Percentiles rank a stretch among this genome's conserved stretches.
phyloP scores from a whole-genome alignment of 92 coral and sea anemone species.

The Anthopleura xanthogrammica region DNA sequence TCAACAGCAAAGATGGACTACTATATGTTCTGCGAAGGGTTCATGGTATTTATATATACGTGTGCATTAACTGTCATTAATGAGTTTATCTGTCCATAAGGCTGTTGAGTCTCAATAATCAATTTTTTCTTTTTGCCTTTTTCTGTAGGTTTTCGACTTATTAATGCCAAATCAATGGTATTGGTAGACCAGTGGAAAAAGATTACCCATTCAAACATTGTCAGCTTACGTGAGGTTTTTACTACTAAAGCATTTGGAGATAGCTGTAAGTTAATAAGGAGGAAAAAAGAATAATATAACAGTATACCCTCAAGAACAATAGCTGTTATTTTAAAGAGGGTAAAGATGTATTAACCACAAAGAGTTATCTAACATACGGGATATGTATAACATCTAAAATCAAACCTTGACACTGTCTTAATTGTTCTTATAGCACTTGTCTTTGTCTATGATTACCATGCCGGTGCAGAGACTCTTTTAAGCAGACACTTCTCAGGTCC shows the following conservation, averaged over 20 bases:
- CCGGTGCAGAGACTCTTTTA: constrained; percentile 92
- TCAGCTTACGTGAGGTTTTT: constrained; percentile 91
- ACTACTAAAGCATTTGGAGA: constrained; percentile 98
- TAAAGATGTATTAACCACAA: too few relatives aligned
- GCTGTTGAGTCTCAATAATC: neutral
- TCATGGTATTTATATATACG: constrained; percentile 62
- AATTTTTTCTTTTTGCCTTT: neutral
- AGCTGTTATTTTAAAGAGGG: too few relatives aligned
- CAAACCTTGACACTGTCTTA: neutral
- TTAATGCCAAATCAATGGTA: constrained; percentile 89
- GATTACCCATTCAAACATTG: constrained; percentile 90
- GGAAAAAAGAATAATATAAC: neutral
- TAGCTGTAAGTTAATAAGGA: constrained; percentile 72
- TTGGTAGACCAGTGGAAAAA: constrained; percentile 98
- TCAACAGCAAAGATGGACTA: constrained; percentile 89
- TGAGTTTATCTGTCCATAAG: neutral
- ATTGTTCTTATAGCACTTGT: constrained; percentile 63
- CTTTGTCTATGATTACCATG: constrained; percentile 94
- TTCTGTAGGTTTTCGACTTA: constrained; percentile 75
- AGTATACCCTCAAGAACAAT: neutral
- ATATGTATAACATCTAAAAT: neutral
- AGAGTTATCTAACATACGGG: too few relatives aligned
- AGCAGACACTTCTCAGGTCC: constrained; percentile 91
- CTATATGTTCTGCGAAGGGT: constrained; percentile 84
- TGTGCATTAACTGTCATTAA: neutral